Base-by-base conservation (phyloP, 2,888 invertebrate genomes). In the Axea sp. region DNA sequence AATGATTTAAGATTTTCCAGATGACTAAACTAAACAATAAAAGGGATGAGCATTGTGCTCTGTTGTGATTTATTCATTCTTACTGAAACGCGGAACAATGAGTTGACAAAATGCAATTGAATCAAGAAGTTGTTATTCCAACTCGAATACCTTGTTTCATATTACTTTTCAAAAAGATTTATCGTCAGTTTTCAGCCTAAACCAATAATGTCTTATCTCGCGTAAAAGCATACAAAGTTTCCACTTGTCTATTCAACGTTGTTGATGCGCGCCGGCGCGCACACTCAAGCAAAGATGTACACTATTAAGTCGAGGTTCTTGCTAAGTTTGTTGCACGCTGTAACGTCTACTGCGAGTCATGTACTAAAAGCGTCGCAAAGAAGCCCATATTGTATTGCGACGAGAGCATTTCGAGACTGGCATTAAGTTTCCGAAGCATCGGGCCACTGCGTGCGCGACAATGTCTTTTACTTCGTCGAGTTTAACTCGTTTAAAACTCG, bases 201-300 rank as follows among this genome's bases (percentile, higher is more conserved):
- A 47, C 41, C 45, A 69, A 74, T 74, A 62, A 59, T 37, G 60
- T 55, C 65, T 75, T 71, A 75, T 71, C 65, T 75, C 39, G 43
- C 64, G 26, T 43, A 60, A 67, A 62, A 51, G 71, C 69, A 55
- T 47, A 55, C 55, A 60, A 60, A 75, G 69, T 71, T 75, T 67
- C 30, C 65, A 71, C 64, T 71, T 69, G 74, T 69, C 68, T 74
- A 64, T 60, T 69, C 64, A 65, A 49, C 53, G 26, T 65, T 47
- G 60, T 35, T 55, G 59, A 65, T 57, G 69, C 55, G 17, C 22
- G 41, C 11, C 53, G 45, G 45, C 45, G 28, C 59, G 53, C 45
- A 33, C 59, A 59, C 59, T 47, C 47, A 53, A 37, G 53, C 65
- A 55, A 65, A 62, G 69, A 69, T 60, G 64, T 55, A 37, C 45